phyloP scores from a whole-genome alignment of 2,797 vertebrate genomes.

The Mormyrops boulengeri region DNA sequence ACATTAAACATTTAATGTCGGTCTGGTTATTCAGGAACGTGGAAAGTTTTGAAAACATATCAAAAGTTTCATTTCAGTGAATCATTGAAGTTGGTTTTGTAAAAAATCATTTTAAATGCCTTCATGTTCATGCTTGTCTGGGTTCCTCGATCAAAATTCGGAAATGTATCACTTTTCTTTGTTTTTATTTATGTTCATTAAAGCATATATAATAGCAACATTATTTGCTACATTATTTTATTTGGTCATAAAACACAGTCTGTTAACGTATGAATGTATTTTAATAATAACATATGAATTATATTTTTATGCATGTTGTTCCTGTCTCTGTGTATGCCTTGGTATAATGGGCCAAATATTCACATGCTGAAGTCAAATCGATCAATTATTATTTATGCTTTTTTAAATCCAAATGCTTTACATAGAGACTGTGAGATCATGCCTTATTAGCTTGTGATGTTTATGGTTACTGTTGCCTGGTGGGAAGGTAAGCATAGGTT shows the following conservation, averaged over 20 bases:
- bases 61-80: constrained; percentile 54
- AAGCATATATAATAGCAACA: neutral
- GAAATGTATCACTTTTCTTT: neutral
- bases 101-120: constrained; percentile 56
- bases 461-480: neutral
- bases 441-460: neutral
- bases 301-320: neutral
- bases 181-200: neutral
- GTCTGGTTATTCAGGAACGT: constrained; percentile 40
- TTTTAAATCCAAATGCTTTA: neutral
- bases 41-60: constrained; percentile 51
- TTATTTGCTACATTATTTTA: neutral
- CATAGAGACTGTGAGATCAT: neutral
- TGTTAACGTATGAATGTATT: neutral
- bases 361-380: constrained; percentile 38
- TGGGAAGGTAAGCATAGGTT: neutral
- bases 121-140: constrained; percentile 35
- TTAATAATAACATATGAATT: neutral
- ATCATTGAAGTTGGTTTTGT: constrained; percentile 57
- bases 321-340: neutral
- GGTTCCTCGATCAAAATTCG: neutral
- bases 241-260: neutral
- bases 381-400: neutral
- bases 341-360: constrained; percentile 41
- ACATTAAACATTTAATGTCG: constrained; percentile 57